Evolutionary conservation across 2,888 invertebrate genomes (phyloP), one percentile per base, ranked within the genome.

Genomic region (Drosophila barbarae): DNA sequence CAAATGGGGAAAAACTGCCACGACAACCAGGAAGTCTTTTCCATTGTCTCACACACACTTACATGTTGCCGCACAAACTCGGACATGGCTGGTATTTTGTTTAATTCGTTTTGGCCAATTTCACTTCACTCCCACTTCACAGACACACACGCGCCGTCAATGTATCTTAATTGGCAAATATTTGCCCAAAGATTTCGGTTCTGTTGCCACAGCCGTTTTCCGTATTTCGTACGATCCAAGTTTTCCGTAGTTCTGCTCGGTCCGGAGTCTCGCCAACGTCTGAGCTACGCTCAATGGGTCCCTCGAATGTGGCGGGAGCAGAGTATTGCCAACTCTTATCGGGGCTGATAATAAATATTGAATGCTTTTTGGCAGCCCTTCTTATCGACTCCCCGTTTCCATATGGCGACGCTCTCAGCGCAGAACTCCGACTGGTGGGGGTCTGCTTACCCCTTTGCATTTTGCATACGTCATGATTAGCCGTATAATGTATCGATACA

Each of bases 291-390:
- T 47, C 47, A 54, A 42, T 39, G 44, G 23, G 47, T 52, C 68
- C 49, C 49, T 55, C 57, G 44, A 72, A 51, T 34, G 58, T 79
- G 71, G 36, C 30, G 61, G 10, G 10, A 21, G 35, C 35, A 18
- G 61, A 26, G 61, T 56, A 71, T 65, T 77, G 64, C 18, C 38
- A 32, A 60, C 68, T 76, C 76, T 81, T 81, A 81, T 81, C 81
- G 65, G 49, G 47, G 42, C 71, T 73, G 81, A 81, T 81, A 80
- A 72, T 68, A 74, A 81, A 70, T 79, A 84, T 84, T 84, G 72
- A 82, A 76, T 65, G 60, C 69, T 68, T 74, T 79, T 74, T 65
- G 71, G 69, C 71, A 69, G 52, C 26, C 51, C 65, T 61, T 72
- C 65, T 66, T 72, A 82, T 79, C 80, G 50, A 4, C 8, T 4